Conservation (phyloP, 2,113 vertebrate genomes). For the Cinclus cinclus region DNA sequence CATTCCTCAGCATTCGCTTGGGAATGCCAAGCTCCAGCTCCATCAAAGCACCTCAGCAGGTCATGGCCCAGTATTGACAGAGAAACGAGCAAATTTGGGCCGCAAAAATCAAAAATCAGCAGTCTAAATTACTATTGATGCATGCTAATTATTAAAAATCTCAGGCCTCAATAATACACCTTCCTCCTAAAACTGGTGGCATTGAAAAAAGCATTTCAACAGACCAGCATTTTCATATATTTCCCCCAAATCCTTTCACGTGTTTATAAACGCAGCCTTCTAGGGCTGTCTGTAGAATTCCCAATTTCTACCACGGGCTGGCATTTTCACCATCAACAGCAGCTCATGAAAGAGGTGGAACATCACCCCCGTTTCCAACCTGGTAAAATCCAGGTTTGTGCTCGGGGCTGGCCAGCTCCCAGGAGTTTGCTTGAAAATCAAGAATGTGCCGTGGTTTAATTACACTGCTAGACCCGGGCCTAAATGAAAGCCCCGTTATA, state of each 20-base stretch:
- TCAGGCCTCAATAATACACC: background rate
- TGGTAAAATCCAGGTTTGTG: constrained; percentile 42
- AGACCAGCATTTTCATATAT: background rate
- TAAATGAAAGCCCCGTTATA: constrained; percentile 61
- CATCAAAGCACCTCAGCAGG: background rate
- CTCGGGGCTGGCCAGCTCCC: constrained; percentile 19
- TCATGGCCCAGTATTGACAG: background rate
- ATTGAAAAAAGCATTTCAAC: background rate
- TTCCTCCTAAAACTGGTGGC: background rate
- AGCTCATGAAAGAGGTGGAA: constrained; percentile 55
- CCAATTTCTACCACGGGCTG: background rate
- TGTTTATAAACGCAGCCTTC: constrained; percentile 15
- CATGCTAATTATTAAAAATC: background rate
- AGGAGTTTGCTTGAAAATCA: constrained; percentile 57
- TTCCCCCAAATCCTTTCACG: constrained; percentile 12
- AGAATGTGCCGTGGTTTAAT: constrained; percentile 52
- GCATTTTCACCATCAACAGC: constrained; percentile 4
- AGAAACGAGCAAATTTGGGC: background rate
- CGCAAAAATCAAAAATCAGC: background rate
- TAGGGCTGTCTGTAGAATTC: constrained; percentile 6
- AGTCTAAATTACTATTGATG: background rate
- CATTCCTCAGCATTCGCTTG: background rate
- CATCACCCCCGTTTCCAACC: background rate
- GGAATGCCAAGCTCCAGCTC: background rate
- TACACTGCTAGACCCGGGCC: background rate